Conservation (phyloP, 2,113 vertebrate species). For the Phalacrocorax brasilianus region DNA sequence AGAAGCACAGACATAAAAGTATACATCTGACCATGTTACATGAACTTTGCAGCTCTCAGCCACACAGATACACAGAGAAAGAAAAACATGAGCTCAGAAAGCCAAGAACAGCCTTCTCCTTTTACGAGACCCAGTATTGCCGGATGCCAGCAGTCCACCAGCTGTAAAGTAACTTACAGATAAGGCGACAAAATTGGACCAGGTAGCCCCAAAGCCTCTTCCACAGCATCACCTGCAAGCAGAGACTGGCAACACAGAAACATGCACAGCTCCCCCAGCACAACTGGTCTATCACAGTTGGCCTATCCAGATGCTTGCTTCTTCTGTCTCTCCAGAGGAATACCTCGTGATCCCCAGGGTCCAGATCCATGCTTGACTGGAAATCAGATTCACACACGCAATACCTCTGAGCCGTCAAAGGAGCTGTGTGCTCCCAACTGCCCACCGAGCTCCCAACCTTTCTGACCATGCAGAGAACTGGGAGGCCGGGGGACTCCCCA, state of each 20-base stretch:
- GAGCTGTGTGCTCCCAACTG: neutral
- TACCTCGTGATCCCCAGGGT: neutral
- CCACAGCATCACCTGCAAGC: neutral
- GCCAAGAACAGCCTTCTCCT: neutral
- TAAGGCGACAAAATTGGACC: neutral
- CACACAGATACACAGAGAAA: neutral
- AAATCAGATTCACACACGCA: accelerated
- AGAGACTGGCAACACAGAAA: neutral
- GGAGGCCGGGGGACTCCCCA: neutral
- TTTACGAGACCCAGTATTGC: neutral
- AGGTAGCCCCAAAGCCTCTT: neutral
- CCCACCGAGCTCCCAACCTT: neutral
- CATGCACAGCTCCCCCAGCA: neutral
- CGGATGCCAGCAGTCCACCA: neutral
- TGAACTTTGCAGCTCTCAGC: neutral
- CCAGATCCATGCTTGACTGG: accelerated
- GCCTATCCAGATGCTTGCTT: neutral
- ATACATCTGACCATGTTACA: neutral
- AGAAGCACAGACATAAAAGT: neutral
- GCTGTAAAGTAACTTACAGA: neutral
- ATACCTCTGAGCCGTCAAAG: neutral
- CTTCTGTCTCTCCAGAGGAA: neutral
- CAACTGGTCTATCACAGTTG: neutral
- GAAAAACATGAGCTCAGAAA: neutral
- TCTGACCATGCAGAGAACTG: accelerated